A percentile compares a stretch with the other conserved stretches of the same genome.
Conservation (phyloP, 1,140 invertebrate genomes). For the Drosophila lacteicornis region DNA sequence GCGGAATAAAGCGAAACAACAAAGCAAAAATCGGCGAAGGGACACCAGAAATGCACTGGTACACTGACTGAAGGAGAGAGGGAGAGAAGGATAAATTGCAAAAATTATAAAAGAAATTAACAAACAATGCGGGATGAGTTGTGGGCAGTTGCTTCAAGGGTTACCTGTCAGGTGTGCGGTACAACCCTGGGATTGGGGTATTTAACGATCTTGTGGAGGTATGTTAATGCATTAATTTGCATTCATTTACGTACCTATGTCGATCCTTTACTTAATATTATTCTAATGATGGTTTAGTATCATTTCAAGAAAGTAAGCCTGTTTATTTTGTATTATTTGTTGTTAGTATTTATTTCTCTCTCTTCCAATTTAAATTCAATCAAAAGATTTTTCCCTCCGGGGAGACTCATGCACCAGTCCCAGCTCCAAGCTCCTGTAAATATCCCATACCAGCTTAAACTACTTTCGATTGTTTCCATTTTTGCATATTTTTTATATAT, state of each 20-base stretch:
- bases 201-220: not conserved
- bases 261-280: too few relatives aligned
- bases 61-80: not conserved
- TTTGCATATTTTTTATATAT: slow-evolving; percentile 20
- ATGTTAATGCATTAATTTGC: too few relatives aligned
- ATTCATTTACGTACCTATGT: too few relatives aligned
- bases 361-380: not conserved
- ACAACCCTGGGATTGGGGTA: slow-evolving; percentile 1
- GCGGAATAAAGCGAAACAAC: slow-evolving; percentile 55
- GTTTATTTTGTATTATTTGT: too few relatives aligned
- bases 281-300: too few relatives aligned
- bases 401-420: not conserved
- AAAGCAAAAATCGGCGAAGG: slow-evolving; percentile 40
- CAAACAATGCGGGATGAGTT: slow-evolving; percentile 48
- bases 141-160: slow-evolving; percentile 30
- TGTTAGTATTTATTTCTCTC: not conserved
- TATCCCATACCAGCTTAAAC: slow-evolving; percentile 10
- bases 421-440: not conserved
- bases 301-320: not conserved
- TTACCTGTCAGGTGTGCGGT: slow-evolving; percentile 22
- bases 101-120: slow-evolving; percentile 76
- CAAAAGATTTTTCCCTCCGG: not conserved
- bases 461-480: slow-evolving; percentile 36
- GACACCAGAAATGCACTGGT: slow-evolving; percentile 46
- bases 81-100: slow-evolving; percentile 49